phyloP scores from a whole-genome alignment of 1,140 invertebrate genomes.

The Hylaeus anthracinus region DNA sequence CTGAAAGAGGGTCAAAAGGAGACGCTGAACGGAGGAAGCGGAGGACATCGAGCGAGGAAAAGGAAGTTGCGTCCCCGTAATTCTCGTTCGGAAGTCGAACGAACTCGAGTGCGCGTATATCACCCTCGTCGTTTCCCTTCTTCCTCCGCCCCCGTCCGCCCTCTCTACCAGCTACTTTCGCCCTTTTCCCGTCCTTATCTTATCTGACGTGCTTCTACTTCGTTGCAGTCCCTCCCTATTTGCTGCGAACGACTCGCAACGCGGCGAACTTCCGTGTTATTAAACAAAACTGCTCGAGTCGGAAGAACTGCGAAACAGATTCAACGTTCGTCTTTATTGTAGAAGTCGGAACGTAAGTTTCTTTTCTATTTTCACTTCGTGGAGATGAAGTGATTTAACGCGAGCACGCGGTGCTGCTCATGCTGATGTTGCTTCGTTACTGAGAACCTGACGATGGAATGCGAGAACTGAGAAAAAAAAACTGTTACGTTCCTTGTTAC shows the following conservation, averaged over 20 bases:
- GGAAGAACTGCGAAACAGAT: background rate
- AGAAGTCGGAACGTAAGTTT: background rate
- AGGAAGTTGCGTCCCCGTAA: background rate
- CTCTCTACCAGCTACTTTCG: background rate
- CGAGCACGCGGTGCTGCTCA: no score
- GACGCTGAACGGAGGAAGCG: background rate
- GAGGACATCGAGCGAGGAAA: background rate
- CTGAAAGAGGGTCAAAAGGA: background rate
- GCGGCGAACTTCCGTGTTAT: constrained; percentile 23
- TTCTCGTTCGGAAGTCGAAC: constrained; percentile 11
- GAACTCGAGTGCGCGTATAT: constrained; percentile 22
- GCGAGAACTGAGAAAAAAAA: no score
- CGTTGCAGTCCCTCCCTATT: constrained; percentile 6
- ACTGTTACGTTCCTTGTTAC: no score
- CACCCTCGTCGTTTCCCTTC: background rate
- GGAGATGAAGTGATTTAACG: constrained; percentile 8
- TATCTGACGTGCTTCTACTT: constrained; percentile 24
- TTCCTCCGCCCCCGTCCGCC: background rate
- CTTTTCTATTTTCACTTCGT: background rate
- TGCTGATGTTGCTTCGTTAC: no score
- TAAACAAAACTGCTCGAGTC: constrained; percentile 24
- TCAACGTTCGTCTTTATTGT: constrained; percentile 10
- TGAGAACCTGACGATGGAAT: background rate
- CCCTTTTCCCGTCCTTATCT: constrained; percentile 24
- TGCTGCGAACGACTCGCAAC: background rate